These are phyloP conservation scores for Limonius californicus DNA, from an alignment of 1,140 invertebrate genomes.

Conservation along the genomic window DNA sequence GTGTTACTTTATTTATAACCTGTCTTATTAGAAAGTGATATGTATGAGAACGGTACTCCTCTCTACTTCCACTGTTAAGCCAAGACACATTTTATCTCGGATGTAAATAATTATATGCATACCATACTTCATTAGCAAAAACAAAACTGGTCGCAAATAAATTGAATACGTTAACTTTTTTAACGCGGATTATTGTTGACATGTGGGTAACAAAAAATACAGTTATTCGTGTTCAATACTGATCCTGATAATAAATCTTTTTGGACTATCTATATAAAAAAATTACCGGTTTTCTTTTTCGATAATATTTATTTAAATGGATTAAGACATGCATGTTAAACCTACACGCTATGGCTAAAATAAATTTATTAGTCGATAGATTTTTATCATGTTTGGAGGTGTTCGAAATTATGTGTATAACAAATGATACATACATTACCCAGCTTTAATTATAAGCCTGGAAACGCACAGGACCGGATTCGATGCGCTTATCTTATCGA, in stretches of 20 bases:
- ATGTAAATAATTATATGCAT: not conserved
- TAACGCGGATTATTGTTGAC: not conserved
- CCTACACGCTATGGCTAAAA: conserved; percentile 13
- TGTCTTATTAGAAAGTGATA: conserved; percentile 32
- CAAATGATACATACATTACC: conserved; percentile 18
- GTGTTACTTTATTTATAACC: conserved; percentile 28
- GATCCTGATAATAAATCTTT: conserved; percentile 12
- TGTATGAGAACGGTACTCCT: conserved; percentile 21
- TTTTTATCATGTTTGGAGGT: conserved; percentile 22
- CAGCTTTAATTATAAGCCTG: conserved; percentile 12
- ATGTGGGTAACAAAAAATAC: conserved; percentile 6
- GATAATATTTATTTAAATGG: conserved; percentile 21
- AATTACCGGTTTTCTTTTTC: conserved; percentile 10
- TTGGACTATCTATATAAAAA: not conserved
- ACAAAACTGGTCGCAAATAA: not conserved
- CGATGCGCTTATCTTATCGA: not conserved
- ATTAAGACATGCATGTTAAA: conserved; percentile 21
- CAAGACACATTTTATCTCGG: not conserved
- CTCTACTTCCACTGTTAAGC: conserved; percentile 7
- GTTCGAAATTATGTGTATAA: conserved; percentile 22
- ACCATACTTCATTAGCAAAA: not conserved
- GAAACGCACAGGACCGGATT: conserved; percentile 6
- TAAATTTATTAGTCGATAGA: conserved; percentile 16
- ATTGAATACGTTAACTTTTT: not conserved
- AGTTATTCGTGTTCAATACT: conserved; percentile 1